These are phyloP conservation scores for Platichthys stellatus DNA, from an alignment of 2,113 vertebrate species.

Conservation along the genomic window DNA sequence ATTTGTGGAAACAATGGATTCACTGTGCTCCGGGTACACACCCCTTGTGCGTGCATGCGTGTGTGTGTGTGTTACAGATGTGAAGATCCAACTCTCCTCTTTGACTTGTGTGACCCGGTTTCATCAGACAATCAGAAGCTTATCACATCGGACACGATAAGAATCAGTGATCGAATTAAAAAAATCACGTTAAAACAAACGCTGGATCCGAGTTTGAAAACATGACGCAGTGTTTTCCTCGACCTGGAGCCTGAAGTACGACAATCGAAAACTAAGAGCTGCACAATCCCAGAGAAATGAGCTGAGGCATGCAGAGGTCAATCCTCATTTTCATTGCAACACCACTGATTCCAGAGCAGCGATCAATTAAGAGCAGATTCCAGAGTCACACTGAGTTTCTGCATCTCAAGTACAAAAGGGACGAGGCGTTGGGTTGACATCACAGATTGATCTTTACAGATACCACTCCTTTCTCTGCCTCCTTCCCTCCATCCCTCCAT, in stretches of 20 bases:
- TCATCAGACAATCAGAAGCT: no score
- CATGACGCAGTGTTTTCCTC: no score
- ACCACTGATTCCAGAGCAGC: constrained; percentile 7
- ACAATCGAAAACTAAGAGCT: constrained; percentile 5
- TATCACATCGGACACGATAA: no score
- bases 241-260: no score
- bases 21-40: constrained; percentile 5
- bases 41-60: not conserved
- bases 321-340: not conserved
- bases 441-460: not conserved
- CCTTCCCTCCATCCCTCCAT: constrained; percentile 25
- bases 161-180: no score
- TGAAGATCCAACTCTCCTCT: no score
- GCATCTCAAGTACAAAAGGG: no score
- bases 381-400: no score
- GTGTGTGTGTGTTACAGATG: not conserved
- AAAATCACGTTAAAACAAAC: no score
- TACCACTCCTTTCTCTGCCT: not conserved
- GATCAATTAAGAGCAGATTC: constrained; percentile 3
- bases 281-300: constrained; percentile 6
- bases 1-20: constrained; percentile 27
- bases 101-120: no score
- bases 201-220: no score
- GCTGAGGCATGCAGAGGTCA: not conserved
- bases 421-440: no score